Evolutionary conservation across 2,888 invertebrate genomes (phyloP).

Genomic region (Rotaria magnacalcarata): DNA sequence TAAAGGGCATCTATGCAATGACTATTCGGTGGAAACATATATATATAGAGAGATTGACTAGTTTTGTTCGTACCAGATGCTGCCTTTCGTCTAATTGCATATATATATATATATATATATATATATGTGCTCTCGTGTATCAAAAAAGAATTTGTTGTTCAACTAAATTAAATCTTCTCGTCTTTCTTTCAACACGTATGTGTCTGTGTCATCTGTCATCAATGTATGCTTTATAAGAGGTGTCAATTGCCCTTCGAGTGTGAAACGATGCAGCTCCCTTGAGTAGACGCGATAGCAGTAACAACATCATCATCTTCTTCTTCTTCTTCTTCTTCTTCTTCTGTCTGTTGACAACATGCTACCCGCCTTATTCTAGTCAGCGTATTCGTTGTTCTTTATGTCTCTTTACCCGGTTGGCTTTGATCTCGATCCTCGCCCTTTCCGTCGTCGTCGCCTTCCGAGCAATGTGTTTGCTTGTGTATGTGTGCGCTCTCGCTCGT

Average conservation of each 20-base stretch:
- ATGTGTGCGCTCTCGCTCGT: slow-evolving; percentile 8
- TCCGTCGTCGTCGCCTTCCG: neutral
- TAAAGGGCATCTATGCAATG: slow-evolving; percentile 3
- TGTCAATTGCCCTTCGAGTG: slow-evolving; percentile 16
- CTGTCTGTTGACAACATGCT: neutral
- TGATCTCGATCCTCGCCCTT: slow-evolving; percentile 14
- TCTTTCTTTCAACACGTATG: neutral
- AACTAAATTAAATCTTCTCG: slow-evolving; percentile 23
- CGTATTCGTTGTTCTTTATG: neutral
- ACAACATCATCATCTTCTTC: neutral
- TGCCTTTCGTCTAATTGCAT: neutral
- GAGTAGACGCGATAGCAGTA: neutral
- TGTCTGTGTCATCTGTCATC: neutral
- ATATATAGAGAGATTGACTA: slow-evolving; percentile 23
- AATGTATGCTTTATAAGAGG: neutral
- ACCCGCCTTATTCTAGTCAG: neutral
- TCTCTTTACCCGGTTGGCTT: slow-evolving; percentile 5
- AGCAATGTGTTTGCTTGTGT: slow-evolving; percentile 17
- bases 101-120: neutral
- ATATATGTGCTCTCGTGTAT: neutral
- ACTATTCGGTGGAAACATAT: slow-evolving; percentile 17
- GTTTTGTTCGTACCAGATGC: neutral
- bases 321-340: neutral
- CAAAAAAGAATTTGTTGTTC: slow-evolving; percentile 9
- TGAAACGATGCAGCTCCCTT: slow-evolving; percentile 3